These are phyloP conservation scores for Delphinapterus leucas DNA, from an alignment of 2,113 vertebrate species.

Conservation along the genomic window DNA sequence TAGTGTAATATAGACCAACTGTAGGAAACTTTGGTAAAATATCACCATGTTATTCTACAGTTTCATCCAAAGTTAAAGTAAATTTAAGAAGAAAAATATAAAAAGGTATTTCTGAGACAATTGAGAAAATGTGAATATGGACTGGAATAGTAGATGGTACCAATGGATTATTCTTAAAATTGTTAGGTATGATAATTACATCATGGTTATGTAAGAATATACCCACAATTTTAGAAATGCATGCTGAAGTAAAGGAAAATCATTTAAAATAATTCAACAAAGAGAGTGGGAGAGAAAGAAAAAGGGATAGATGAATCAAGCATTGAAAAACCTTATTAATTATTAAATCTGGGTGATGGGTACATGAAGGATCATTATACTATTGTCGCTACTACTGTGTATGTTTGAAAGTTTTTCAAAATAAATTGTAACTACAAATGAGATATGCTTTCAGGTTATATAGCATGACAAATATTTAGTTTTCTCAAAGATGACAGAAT, in stretches of 20 bases:
- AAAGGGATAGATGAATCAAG: neutral
- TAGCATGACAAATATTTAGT: neutral
- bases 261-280: conserved; percentile 2
- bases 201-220: neutral
- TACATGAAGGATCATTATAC: neutral
- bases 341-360: neutral
- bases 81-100: neutral
- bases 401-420: neutral
- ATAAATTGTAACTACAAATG: neutral
- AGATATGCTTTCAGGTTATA: neutral
- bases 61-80: neutral
- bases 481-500: neutral
- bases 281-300: neutral
- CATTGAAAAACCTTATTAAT: neutral
- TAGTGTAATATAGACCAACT: neutral
- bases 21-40: neutral
- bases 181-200: neutral
- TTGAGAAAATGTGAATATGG: neutral
- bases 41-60: neutral
- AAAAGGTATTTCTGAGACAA: neutral
- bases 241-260: neutral
- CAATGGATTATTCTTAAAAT: conserved; percentile 3
- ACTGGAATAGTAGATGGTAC: neutral
- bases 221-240: neutral
- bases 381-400: neutral